phyloP scores from a whole-genome alignment of 2,113 vertebrate species.

The Arenaria interpres region DNA sequence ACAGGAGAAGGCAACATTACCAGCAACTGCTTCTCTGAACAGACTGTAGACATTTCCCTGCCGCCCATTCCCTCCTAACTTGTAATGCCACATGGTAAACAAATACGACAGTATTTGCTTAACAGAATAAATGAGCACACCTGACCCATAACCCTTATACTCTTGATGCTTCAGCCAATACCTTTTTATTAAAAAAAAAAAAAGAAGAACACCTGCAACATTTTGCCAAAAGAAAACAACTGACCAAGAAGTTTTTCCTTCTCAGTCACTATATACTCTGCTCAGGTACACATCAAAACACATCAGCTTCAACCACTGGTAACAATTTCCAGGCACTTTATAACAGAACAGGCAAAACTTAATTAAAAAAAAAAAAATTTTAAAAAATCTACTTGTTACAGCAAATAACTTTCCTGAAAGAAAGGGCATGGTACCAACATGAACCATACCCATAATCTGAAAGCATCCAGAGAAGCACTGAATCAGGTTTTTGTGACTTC shows the following conservation, averaged over 20 bases:
- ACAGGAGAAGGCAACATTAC: neutral
- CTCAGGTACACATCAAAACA: neutral
- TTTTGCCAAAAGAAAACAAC: neutral
- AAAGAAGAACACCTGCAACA: neutral
- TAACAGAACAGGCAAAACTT: neutral
- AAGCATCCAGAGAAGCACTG: neutral
- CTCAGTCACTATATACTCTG: neutral
- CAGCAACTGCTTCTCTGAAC: neutral
- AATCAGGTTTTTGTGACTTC: conserved; percentile 24
- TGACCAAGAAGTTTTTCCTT: neutral
- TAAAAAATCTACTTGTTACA: neutral
- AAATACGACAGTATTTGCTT: neutral
- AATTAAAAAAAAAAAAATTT: neutral
- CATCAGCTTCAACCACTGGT: neutral
- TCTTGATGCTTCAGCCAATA: neutral
- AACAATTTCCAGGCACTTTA: neutral
- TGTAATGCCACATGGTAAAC: neutral
- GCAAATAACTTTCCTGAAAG: neutral
- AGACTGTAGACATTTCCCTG: neutral
- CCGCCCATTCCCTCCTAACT: neutral
- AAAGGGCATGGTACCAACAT: neutral
- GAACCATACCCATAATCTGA: neutral
- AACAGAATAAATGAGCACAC: neutral
- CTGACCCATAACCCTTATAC: neutral
- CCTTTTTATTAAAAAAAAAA: neutral